phyloP scores from a whole-genome alignment of 2,113 vertebrate species.

The Heteronetta atricapilla region DNA sequence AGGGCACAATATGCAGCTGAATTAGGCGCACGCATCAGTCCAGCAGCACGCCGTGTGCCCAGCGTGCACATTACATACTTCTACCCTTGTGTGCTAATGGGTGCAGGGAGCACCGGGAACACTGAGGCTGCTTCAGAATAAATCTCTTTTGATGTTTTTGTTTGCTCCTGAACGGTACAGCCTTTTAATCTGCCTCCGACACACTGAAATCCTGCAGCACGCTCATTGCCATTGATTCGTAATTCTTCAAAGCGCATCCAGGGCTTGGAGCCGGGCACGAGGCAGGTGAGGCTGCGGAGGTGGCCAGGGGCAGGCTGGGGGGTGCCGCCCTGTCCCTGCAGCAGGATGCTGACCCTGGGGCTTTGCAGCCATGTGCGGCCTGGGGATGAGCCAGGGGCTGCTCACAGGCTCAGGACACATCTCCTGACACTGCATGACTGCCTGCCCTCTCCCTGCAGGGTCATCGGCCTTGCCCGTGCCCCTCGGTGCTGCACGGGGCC shows the following conservation, averaged over 20 bases:
- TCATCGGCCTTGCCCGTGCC: background rate
- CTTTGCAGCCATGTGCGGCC: no score
- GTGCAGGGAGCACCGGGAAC: background rate
- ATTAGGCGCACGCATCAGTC: background rate
- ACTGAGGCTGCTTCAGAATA: background rate
- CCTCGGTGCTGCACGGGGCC: background rate
- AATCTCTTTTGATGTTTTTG: background rate
- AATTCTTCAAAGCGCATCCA: background rate
- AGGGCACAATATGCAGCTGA: background rate
- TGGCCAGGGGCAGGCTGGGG: background rate
- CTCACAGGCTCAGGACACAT: no score
- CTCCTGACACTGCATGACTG: no score
- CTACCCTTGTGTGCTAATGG: background rate
- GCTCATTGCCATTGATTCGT: background rate
- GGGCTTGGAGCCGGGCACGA: background rate
- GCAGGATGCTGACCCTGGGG: no score
- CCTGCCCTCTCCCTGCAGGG: background rate
- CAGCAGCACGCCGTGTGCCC: background rate
- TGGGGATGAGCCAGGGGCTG: no score
- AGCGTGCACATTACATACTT: background rate
- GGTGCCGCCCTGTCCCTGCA: no score
- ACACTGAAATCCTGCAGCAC: background rate
- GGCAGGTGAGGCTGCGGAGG: fast-evolving
- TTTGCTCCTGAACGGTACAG: background rate
- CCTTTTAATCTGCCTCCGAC: background rate